Evolutionary conservation across 2,888 invertebrate species (phyloP), one percentile per base, ranked within the genome.

Genomic region (Papilio gigon): DNA sequence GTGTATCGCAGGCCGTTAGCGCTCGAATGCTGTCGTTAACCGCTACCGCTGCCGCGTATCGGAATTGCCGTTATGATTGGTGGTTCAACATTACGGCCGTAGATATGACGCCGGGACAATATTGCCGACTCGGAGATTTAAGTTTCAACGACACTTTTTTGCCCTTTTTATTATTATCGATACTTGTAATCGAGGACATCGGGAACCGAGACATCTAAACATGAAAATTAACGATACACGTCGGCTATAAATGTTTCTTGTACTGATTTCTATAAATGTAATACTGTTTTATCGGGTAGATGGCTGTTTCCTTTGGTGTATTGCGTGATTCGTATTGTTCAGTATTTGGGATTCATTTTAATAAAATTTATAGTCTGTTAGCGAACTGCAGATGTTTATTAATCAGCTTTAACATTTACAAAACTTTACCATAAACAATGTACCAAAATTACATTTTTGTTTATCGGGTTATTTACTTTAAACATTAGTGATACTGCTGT

Each of bases 1-100:
- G 77, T 79, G 82, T 84, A 84, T 81, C 84, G 81, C 75, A 71
- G 71, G 75, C 80, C 77, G 83, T 84, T 83, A 79, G 76, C 76
- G 79, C 71, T 77, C 80, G 82, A 84, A 83, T 80, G 84, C 77
- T 80, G 83, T 77, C 80, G 79, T 82, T 85, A 85, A 84, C 78
- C 78, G 79, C 78, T 74, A 76, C 80, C 77, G 79, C 80, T 80
- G 79, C 65, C 68, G 69, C 71, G 78, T 86, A 88, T 88, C 85
- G 87, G 87, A 87, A 86, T 85, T 84, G 75, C 81, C 79, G 81
- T 81, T 83, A 85, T 86, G 87, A 87, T 86, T 85, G 85, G 87
- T 86, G 84, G 85, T 79, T 72, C 70, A 71, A 80, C 78, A 72
- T 77, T 76, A 79, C 73, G 72, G 75, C 70, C 67, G 65, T 64